Evolutionary conservation across 37 sponge, comb jelly and placozoan species (phyloP).

Genomic region (Amphimedon queenslandica): DNA sequence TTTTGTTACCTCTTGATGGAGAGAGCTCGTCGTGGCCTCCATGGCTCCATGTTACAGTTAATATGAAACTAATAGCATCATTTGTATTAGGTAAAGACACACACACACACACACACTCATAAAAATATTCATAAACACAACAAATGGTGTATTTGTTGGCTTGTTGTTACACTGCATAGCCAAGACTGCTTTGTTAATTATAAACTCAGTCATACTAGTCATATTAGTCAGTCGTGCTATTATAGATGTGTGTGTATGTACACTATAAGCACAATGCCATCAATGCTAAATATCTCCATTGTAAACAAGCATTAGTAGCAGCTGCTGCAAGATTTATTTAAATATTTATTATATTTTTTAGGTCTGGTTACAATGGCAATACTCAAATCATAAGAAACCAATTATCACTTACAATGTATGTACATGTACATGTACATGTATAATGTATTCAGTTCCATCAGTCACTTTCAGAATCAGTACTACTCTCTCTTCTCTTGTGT

Average conservation of each 20-base stretch:
- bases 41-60: slow-evolving; percentile 55
- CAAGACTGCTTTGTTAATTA: background rate
- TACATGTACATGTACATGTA: background rate
- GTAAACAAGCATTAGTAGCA: too few relatives aligned
- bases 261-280: too few relatives aligned
- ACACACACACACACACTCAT: background rate
- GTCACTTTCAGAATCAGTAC: too few relatives aligned
- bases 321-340: too few relatives aligned
- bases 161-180: background rate
- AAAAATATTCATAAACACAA: too few relatives aligned
- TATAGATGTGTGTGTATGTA: too few relatives aligned
- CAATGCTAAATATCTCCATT: too few relatives aligned
- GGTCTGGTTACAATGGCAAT: slow-evolving; percentile 50
- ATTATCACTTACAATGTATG: background rate
- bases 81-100: slow-evolving; percentile 68
- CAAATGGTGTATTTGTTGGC: too few relatives aligned
- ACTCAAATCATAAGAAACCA: slow-evolving; percentile 18
- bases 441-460: too few relatives aligned
- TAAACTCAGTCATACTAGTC: too few relatives aligned
- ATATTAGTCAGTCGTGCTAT: too few relatives aligned
- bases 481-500: background rate
- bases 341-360: too few relatives aligned
- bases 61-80: slow-evolving; percentile 71
- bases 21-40: slow-evolving; percentile 32
- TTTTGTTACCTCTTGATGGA: slow-evolving; percentile 65